Evolutionary conservation across 1,140 invertebrate species (phyloP).

Genomic region (Zaprionus kolodkinae): DNA sequence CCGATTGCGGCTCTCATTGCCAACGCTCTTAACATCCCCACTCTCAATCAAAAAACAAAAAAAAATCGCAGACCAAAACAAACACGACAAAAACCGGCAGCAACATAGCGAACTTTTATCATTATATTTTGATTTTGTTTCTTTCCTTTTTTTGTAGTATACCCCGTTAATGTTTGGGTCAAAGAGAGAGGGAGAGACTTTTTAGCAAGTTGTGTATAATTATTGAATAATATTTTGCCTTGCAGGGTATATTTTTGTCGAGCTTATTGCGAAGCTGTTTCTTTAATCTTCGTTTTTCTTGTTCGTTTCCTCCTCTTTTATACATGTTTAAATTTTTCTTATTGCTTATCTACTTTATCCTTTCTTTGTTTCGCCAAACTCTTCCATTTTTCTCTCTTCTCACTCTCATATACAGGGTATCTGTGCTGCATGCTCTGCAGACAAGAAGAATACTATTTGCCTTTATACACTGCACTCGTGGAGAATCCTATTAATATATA

Average conservation of each 20-base stretch:
- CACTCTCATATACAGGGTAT: background rate
- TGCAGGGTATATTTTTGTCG: background rate
- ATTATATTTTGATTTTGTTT: conserved; percentile 38
- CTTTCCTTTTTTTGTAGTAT: background rate
- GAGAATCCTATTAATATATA: background rate
- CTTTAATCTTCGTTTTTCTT: background rate
- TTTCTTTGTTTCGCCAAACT: background rate
- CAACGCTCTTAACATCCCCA: conserved; percentile 30
- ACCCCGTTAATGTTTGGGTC: background rate
- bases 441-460: background rate
- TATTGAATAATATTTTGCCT: too few species aligned
- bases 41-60: conserved; percentile 29
- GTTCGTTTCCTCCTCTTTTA: background rate
- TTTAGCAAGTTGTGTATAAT: background rate
- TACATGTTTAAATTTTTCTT: too few species aligned
- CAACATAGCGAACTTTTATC: conserved; percentile 49
- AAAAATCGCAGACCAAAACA: conserved; percentile 47
- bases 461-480: background rate
- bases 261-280: background rate
- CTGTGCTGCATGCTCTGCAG: background rate
- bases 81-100: conserved; percentile 51
- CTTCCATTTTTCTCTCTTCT: background rate
- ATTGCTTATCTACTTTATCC: background rate
- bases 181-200: background rate
- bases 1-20: conserved; percentile 19